phyloP scores from a whole-genome alignment of 2,113 vertebrate genomes.

The Laticauda laticaudata region DNA sequence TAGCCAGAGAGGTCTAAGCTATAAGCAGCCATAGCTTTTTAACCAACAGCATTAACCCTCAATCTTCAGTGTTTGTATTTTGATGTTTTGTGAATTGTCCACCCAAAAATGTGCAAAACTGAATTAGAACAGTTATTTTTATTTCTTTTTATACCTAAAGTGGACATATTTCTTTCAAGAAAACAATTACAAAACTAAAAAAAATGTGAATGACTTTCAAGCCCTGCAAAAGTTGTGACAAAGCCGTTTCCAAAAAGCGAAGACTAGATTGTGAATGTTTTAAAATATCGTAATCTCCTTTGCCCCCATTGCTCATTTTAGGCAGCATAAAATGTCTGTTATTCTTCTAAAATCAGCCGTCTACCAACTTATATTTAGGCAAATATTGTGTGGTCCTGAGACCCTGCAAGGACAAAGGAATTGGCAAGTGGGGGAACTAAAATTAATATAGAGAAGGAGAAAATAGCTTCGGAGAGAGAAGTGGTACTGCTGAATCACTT shows the following conservation, averaged over 20 bases:
- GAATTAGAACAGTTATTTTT: neutral
- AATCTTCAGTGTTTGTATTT: neutral
- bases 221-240: neutral
- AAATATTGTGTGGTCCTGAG: neutral
- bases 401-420: neutral
- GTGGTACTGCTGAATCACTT: neutral
- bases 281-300: neutral
- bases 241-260: neutral
- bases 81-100: neutral
- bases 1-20: neutral
- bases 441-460: neutral
- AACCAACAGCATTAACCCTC: neutral
- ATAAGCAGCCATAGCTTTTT: neutral
- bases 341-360: neutral
- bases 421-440: neutral
- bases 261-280: neutral
- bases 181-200: neutral
- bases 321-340: neutral
- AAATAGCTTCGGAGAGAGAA: neutral
- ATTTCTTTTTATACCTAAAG: neutral
- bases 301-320: neutral
- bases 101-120: neutral
- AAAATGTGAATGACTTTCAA: neutral
- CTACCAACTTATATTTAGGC: slow-evolving; percentile 7
- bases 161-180: neutral